These are phyloP conservation scores for Tineola bisselliella DNA, from an alignment of 2,888 invertebrate species.

Conservation along the genomic window DNA sequence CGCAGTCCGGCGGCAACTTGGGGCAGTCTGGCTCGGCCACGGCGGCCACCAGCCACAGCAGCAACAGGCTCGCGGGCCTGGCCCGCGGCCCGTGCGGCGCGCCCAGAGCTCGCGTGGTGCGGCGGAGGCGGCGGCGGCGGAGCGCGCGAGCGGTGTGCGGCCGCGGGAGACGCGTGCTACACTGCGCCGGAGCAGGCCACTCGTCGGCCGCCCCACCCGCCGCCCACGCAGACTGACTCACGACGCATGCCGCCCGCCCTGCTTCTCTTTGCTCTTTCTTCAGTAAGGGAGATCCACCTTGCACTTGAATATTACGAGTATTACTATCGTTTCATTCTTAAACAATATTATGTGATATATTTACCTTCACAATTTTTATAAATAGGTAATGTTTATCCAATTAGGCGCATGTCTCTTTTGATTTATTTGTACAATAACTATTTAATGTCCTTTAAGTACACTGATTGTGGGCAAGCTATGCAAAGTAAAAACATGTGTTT, in stretches of 20 bases:
- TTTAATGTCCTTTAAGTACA: no score
- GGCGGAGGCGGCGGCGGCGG: slow-evolving; percentile 57
- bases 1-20: slow-evolving; percentile 50
- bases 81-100: slow-evolving; percentile 67
- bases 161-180: slow-evolving; percentile 57
- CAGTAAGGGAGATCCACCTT: background rate
- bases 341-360: background rate
- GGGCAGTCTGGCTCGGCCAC: slow-evolving; percentile 35
- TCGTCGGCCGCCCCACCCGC: background rate
- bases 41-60: slow-evolving; percentile 58
- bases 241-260: background rate
- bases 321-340: no score
- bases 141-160: slow-evolving; percentile 41
- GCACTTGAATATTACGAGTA: no score
- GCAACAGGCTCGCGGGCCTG: slow-evolving; percentile 64
- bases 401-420: no score
- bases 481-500: no score
- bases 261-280: background rate
- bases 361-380: no score
- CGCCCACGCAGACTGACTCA: slow-evolving; percentile 11
- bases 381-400: no score
- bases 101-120: slow-evolving; percentile 66
- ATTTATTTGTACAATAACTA: no score
- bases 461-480: no score
- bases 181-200: slow-evolving; percentile 32